A percentile compares a stretch with the other conserved stretches of the same genome.
phyloP scores from a whole-genome alignment of 1,140 invertebrate genomes.

The Manduca sexta region DNA sequence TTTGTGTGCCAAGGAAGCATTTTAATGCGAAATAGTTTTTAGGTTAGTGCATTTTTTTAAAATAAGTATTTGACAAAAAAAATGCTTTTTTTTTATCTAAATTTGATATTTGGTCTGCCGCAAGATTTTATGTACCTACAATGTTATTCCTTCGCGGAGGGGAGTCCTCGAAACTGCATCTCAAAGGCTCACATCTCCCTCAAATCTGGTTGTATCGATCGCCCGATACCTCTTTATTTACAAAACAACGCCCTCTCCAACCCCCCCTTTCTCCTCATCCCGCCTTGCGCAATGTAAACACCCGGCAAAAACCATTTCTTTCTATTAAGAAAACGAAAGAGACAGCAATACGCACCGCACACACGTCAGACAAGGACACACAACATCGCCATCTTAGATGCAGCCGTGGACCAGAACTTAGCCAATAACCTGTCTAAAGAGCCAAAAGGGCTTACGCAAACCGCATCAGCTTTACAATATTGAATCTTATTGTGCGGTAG shows the following conservation, averaged over 20 bases:
- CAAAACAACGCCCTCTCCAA: conserved; percentile 29
- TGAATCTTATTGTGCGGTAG: conserved; percentile 13
- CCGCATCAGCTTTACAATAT: conserved; percentile 25
- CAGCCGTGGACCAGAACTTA: conserved; percentile 64
- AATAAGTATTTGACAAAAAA: no score
- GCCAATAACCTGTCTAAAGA: conserved; percentile 49
- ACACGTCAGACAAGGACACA: conserved; percentile 27
- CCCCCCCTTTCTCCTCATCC: neutral
- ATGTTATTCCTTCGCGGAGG: no score
- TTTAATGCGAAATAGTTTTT: no score
- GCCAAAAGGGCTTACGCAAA: conserved; percentile 34
- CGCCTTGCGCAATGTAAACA: conserved; percentile 22
- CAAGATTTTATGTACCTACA: no score
- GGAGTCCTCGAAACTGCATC: no score
- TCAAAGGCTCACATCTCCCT: no score
- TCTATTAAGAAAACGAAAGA: conserved; percentile 47
- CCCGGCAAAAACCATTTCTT: conserved; percentile 38
- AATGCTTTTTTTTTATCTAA: no score
- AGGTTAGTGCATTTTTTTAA: no score
- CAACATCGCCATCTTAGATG: conserved; percentile 64
- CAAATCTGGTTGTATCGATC: conserved; percentile 27
- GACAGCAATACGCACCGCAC: conserved; percentile 19
- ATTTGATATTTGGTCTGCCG: no score
- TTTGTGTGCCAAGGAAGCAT: no score
- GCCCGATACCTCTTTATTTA: conserved; percentile 52